These are phyloP conservation scores for Cliona cf. orientalis DNA, from an alignment of 37 sponge, comb jelly and placozoan species.

Conservation along the genomic window DNA sequence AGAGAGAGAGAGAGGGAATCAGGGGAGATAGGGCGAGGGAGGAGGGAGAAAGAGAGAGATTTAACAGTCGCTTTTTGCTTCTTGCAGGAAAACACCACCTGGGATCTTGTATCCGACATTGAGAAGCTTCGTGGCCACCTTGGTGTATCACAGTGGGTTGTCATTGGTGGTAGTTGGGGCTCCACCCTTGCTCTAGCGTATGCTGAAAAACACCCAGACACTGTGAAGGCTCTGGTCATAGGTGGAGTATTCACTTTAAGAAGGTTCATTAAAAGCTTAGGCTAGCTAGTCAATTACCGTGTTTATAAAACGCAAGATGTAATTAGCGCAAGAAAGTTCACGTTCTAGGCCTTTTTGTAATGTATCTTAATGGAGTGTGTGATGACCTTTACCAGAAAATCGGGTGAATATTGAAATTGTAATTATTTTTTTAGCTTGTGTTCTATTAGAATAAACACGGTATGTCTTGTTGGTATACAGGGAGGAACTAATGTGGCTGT, in stretches of 20 bases:
- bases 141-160: slow-evolving; percentile 55
- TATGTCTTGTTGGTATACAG: too few species aligned
- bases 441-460: too few species aligned
- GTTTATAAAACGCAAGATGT: neutral
- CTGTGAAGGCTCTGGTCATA: slow-evolving; percentile 60
- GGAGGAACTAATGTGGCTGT: slow-evolving; percentile 65
- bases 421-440: too few species aligned
- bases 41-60: too few species aligned
- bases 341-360: too few species aligned
- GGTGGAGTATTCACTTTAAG: slow-evolving; percentile 66
- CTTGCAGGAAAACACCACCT: slow-evolving; percentile 77
- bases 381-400: too few species aligned
- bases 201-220: slow-evolving; percentile 52
- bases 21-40: too few species aligned
- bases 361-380: too few species aligned
- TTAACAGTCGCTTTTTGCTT: neutral
- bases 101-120: slow-evolving; percentile 68
- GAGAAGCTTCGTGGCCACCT: slow-evolving; percentile 62
- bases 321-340: too few species aligned
- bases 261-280: slow-evolving; percentile 22
- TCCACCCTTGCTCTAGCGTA: slow-evolving; percentile 70
- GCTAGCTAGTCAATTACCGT: too few species aligned
- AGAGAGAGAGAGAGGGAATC: neutral
- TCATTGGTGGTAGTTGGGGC: slow-evolving; percentile 84
- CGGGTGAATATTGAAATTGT: too few species aligned